A percentile compares a stretch with the other conserved stretches of the same genome.
These are phyloP conservation scores for Orthosia gothica DNA, from an alignment of 2,888 invertebrate species.

Conservation along the genomic window DNA sequence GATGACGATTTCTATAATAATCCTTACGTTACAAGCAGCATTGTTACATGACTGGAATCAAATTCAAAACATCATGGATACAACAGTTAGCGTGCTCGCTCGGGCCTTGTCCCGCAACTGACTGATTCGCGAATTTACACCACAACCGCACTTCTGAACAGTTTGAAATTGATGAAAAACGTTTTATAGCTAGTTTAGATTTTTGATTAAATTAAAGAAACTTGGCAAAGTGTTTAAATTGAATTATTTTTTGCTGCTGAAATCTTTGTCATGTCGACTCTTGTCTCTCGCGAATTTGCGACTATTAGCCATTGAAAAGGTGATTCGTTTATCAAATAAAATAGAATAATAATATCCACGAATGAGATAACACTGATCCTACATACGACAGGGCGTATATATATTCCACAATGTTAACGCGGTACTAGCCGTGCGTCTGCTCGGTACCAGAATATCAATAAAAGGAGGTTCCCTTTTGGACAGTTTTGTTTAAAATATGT, in stretches of 20 bases:
- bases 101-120: constrained; percentile 20
- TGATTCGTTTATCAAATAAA: too few species aligned
- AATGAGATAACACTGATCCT: too few species aligned
- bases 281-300: too few species aligned
- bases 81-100: constrained; percentile 41
- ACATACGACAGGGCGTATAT: too few species aligned
- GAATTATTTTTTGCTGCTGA: neutral
- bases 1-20: neutral
- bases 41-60: neutral
- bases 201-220: neutral
- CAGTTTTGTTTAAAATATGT: too few species aligned
- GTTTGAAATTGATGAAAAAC: constrained; percentile 38
- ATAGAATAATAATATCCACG: too few species aligned
- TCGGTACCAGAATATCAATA: too few species aligned
- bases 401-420: too few species aligned
- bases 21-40: neutral
- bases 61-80: constrained; percentile 27
- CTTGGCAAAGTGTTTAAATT: neutral
- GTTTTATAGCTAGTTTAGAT: neutral
- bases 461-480: too few species aligned
- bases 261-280: too few species aligned
- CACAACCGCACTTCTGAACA: constrained; percentile 33
- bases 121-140: constrained; percentile 31
- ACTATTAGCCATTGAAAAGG: too few species aligned
- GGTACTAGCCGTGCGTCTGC: too few species aligned